Percentiles rank a stretch among this genome's conserved stretches.
Conservation (phyloP, 2,113 vertebrate species). For the Coracopsis vasa region DNA sequence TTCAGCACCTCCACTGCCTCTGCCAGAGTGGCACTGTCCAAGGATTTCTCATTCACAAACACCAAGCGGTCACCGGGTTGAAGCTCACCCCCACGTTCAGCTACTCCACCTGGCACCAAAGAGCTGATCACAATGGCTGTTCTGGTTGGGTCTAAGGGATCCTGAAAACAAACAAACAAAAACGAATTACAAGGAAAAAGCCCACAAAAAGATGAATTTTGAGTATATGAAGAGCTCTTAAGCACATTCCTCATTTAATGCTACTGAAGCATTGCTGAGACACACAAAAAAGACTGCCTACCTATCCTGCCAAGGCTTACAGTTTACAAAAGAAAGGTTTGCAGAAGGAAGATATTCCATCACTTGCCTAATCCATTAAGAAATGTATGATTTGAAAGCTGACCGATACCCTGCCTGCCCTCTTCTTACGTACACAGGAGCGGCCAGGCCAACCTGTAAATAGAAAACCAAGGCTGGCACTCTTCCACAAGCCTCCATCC, state of each 20-base stretch:
- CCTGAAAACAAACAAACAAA: constrained; percentile 61
- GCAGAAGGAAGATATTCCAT: background rate
- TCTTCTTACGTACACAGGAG: background rate
- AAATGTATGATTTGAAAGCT: background rate
- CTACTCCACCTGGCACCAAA: constrained; percentile 85
- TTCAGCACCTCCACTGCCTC: constrained; percentile 92
- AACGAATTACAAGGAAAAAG: background rate
- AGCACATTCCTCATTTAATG: background rate
- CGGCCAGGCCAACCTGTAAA: constrained; percentile 9
- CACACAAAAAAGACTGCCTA: background rate
- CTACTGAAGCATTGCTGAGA: background rate
- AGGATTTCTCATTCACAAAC: constrained; percentile 83
- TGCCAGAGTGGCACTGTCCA: constrained; percentile 78
- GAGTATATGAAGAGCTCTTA: background rate
- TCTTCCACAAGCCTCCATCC: constrained; percentile 12
- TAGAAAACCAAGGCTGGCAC: background rate
- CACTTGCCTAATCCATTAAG: background rate
- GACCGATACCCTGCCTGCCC: background rate
- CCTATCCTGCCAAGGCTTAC: background rate
- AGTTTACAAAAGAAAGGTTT: background rate
- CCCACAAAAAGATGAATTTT: background rate
- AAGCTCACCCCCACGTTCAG: constrained; percentile 78
- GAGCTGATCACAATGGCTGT: constrained; percentile 95
- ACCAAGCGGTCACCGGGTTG: constrained; percentile 90
- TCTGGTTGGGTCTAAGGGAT: constrained; percentile 85